Evolutionary conservation across 2,888 invertebrate species (phyloP).

Genomic region (Willowsia nigromaculata): DNA sequence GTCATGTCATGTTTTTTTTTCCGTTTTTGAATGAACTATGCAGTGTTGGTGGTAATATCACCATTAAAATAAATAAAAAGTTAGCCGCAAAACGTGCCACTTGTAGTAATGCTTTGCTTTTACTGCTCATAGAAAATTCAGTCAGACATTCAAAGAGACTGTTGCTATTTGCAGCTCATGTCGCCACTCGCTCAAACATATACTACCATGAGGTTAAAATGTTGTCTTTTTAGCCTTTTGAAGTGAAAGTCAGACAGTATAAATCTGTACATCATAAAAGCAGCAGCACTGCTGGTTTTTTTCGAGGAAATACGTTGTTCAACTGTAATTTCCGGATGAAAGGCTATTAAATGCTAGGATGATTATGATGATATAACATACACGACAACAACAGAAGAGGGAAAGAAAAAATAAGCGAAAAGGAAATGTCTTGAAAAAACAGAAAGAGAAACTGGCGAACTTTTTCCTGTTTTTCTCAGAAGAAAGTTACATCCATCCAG

Average conservation of each 20-base stretch:
- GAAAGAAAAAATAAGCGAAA: not conserved
- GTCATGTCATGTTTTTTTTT: not conserved
- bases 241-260: not conserved
- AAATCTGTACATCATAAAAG: not conserved
- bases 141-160: not conserved
- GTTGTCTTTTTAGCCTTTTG: not conserved
- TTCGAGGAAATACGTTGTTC: conserved; percentile 56
- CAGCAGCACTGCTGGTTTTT: not conserved
- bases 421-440: conserved; percentile 5
- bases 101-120: not conserved
- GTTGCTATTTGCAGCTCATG: not conserved
- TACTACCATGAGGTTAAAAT: not conserved
- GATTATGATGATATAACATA: conserved; percentile 3
- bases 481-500: conserved; percentile 14
- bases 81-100: not conserved
- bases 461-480: not conserved
- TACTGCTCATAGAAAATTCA: not conserved
- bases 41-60: not conserved
- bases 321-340: conserved; percentile 58
- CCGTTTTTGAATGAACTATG: not conserved
- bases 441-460: not conserved
- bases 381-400: not conserved
- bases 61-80: not conserved
- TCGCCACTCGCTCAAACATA: not conserved
- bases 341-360: conserved; percentile 44